These are phyloP conservation scores for Octopus sinensis DNA, from an alignment of 1,140 invertebrate genomes.

Conservation along the genomic window DNA sequence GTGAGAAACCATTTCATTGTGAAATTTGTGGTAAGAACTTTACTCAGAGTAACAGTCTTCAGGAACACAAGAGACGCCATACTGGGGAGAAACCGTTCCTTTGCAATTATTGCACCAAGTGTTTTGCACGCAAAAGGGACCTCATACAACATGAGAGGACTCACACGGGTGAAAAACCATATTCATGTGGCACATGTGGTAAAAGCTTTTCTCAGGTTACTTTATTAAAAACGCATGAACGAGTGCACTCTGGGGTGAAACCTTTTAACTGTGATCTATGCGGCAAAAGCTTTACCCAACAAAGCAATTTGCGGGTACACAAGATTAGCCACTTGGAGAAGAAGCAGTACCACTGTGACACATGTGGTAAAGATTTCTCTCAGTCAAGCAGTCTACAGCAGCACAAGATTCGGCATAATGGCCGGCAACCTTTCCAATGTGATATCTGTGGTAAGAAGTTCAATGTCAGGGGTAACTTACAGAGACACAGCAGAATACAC, in stretches of 20 bases:
- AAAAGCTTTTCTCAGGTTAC: constrained; percentile 51
- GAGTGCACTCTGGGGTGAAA: constrained; percentile 25
- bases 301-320: no score
- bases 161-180: constrained; percentile 52
- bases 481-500: no score
- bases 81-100: constrained; percentile 85
- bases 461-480: no score
- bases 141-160: constrained; percentile 25
- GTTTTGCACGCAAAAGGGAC: constrained; percentile 65
- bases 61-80: constrained; percentile 54
- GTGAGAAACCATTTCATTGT: constrained; percentile 67
- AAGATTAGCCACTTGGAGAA: no score
- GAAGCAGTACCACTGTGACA: no score
- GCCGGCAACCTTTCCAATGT: no score
- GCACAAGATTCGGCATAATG: no score
- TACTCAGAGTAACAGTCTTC: constrained; percentile 27
- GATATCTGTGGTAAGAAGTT: no score
- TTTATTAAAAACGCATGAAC: constrained; percentile 16
- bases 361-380: no score
- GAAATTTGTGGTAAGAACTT: constrained; percentile 32
- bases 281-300: not conserved
- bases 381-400: no score
- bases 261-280: constrained; percentile 24
- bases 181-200: constrained; percentile 76
- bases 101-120: constrained; percentile 85